Evolutionary conservation across 2,888 invertebrate species (phyloP), one percentile per base, ranked within the genome.

Genomic region (Calephelis perditalis): DNA sequence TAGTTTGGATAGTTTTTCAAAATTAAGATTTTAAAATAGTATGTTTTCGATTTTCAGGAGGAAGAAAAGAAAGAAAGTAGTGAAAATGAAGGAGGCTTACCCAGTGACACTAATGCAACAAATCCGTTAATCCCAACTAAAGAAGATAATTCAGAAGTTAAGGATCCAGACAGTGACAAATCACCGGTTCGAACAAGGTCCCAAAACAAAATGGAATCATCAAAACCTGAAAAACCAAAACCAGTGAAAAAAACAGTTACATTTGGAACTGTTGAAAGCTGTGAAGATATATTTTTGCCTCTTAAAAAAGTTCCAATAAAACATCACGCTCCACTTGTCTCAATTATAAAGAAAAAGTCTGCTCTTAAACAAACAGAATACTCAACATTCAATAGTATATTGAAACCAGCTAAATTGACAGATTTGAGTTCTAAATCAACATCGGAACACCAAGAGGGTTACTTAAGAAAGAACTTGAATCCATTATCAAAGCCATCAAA

Each of bases 331-430:
- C 93, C 93, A 54, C 84, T 93, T 60, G 85, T 92, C 60, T 92
- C 93, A 58, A 93, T 93, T 59, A 93, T 93, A 69, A 93, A 93
- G 78, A 93, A 93, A 78, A 92, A 92, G 68, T 92, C 92, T 64
- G 78, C 91, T 60, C 81, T 92, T 59, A 91, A 92, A 70, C 86
- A 91, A 68, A 81, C 91, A n/a, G 91, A 91, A 70, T 92, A 92
- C 72, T 91, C 92, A 44, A 86, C 91, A 67, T 92, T 92, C 66
- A 92, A 91, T 69, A 92, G 92, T 68, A 93, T 93, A 70, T 90
- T 93, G 4, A 92, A 92, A 70, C 93, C 93, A 61, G 93, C 93
- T 37, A 92, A 92, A 68, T 76, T 93, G 66, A 93, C 93, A 57
- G 93, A 93, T 78, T 86, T 93, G 69, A 91, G 92, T 67, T 92